Evolutionary conservation across 2,888 invertebrate species (phyloP).

Genomic region (Ommatoiulus sabulosus): DNA sequence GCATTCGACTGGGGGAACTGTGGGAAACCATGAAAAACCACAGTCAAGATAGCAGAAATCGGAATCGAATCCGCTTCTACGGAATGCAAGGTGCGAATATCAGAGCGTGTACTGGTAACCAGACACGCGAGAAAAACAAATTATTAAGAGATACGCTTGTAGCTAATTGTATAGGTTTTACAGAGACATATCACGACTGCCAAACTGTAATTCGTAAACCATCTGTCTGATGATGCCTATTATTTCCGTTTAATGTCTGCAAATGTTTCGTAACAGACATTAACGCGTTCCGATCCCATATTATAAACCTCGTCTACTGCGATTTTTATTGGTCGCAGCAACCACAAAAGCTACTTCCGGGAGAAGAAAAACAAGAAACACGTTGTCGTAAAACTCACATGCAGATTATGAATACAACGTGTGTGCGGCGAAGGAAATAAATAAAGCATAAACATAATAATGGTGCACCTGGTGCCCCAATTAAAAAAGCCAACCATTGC

Average conservation of each 20-base stretch:
- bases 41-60: too few relatives aligned
- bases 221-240: too few relatives aligned
- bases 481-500: neutral
- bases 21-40: too few relatives aligned
- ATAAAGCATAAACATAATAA: conserved; percentile 10
- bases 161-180: too few relatives aligned
- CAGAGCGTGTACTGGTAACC: too few relatives aligned
- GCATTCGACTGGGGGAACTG: too few relatives aligned
- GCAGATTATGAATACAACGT: neutral
- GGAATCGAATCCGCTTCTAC: too few relatives aligned
- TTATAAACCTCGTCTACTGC: neutral
- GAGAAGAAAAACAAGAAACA: neutral
- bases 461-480: conserved; percentile 36
- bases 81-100: too few relatives aligned
- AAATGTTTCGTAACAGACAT: neutral
- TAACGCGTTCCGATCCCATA: neutral
- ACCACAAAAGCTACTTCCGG: neutral
- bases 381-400: neutral
- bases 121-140: too few relatives aligned
- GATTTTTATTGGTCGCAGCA: neutral
- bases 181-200: too few relatives aligned
- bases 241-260: conserved; percentile 7
- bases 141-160: too few relatives aligned
- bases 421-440: neutral
- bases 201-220: too few relatives aligned